A percentile compares a stretch with the other conserved stretches of the same genome.
Evolutionary conservation across 1,140 invertebrate genomes (phyloP).

Genomic region (Euschistus heros): DNA sequence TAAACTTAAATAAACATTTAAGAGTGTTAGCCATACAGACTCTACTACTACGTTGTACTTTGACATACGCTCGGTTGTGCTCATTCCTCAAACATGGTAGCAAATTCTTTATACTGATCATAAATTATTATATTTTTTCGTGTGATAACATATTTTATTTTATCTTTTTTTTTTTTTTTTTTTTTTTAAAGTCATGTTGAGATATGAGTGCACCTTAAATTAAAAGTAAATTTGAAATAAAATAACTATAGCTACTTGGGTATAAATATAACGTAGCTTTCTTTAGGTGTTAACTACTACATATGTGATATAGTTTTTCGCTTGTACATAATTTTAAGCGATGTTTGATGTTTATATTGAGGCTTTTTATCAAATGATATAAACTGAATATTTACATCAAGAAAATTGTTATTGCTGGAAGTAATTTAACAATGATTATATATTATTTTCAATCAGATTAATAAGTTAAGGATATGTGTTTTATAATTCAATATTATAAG

Average conservation of each 20-base stretch:
- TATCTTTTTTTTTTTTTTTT: no score
- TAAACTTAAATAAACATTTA: conserved; percentile 3
- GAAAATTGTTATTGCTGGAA: conserved; percentile 22
- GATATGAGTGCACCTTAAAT: background rate
- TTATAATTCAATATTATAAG: conserved; percentile 13
- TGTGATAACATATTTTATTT: no score
- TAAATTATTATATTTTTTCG: no score
- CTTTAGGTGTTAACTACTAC: conserved; percentile 23
- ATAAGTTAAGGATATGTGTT: conserved; percentile 22
- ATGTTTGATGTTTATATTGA: conserved; percentile 26
- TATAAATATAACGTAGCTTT: conserved; percentile 24
- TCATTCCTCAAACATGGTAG: conserved; percentile 1
- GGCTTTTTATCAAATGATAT: conserved; percentile 18
- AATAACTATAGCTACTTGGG: conserved; percentile 12
- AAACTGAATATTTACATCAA: conserved; percentile 22
- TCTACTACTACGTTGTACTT: no score
- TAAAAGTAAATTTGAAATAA: background rate
- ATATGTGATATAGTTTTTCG: conserved; percentile 26
- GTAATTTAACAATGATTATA: conserved; percentile 17
- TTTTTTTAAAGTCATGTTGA: background rate
- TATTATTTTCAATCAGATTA: conserved; percentile 25
- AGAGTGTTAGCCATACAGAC: conserved; percentile 6
- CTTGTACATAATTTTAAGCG: conserved; percentile 26
- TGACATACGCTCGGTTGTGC: no score
- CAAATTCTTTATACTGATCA: no score